phyloP scores from a whole-genome alignment of 2,113 vertebrate species.

The Otus sunia region DNA sequence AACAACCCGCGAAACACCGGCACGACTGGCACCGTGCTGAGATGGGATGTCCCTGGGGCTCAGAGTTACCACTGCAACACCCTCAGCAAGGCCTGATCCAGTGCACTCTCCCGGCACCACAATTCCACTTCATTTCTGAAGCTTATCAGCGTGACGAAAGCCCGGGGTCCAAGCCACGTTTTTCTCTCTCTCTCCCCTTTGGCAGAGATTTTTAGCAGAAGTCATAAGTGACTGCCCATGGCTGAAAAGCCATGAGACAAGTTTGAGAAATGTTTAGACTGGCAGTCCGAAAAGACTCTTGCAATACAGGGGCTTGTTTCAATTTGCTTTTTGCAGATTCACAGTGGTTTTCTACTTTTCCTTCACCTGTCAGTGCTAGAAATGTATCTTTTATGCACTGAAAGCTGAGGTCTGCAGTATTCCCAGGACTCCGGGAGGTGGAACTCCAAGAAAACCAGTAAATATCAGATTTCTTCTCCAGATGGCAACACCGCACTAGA shows the following conservation, averaged over 20 bases:
- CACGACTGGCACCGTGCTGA: accelerated
- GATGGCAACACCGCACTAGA: neutral
- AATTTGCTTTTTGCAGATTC: conserved; percentile 31
- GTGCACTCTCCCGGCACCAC: accelerated
- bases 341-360: neutral
- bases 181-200: neutral
- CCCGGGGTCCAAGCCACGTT: neutral
- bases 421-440: conserved; percentile 55
- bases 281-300: neutral
- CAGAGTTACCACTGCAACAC: neutral
- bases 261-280: neutral
- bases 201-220: neutral
- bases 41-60: neutral
- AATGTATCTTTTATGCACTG: neutral
- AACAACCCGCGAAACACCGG: neutral
- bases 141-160: neutral
- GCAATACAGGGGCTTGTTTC: neutral
- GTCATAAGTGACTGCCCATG: neutral
- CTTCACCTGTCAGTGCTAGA: conserved; percentile 1
- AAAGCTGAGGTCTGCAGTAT: conserved; percentile 44
- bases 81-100: accelerated
- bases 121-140: neutral
- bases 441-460: conserved; percentile 50
- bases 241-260: neutral
- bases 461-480: conserved; percentile 29